Evolutionary conservation across 2,113 vertebrate genomes (phyloP), one percentile per base, ranked within the genome.

Genomic region (Rhinoderma darwinii): DNA sequence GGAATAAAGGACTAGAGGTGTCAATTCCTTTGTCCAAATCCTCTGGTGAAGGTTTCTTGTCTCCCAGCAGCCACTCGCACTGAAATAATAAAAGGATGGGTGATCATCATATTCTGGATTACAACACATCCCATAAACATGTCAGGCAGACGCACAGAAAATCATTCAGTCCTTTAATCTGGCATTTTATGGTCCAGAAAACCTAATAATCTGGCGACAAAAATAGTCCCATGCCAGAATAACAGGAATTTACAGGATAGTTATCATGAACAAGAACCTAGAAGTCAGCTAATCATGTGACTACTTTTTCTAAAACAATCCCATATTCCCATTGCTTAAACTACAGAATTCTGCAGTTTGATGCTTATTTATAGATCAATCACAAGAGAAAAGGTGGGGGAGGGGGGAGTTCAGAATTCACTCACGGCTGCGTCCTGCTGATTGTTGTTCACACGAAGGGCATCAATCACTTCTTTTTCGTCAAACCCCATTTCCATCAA

Each of bases 401-500:
- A 81, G 44, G 0, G 41, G 27, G 68, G 0, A 0, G 8, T 12
- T 2, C 30, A 20, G 47, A 22, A 39, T 18, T 63, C 2, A 97
- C 98, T 90, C 94, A 99, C 98, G 0, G 98, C 98, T 0, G 97
- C 97, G 0, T 95, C 98, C 88, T 99, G 98, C 91, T 99, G 97
- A 93, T 99, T 99, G 94, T 97, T 98, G 93, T 96, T 99, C 39
- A 99, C 97, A 81, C 96, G 90, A 61, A 99, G 95, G 0, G 98
- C 98, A 41, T 99, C 97, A 0, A 98, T 92, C 90, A 99, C 97
- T 61, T 99, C 97, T 89, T 98, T 98, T 82, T 99, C 98, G 81
- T 98, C 98, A 82, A 99, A 99, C 5, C 98, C 98, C 98, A 99
- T 99, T 91, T 99, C 98, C 97, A 99, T 98, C 89, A 99, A 92